Percentiles rank a stretch among this genome's conserved stretches.
These are phyloP conservation scores for Capromys pilorides DNA, from an alignment of 2,797 vertebrate species.

Conservation along the genomic window DNA sequence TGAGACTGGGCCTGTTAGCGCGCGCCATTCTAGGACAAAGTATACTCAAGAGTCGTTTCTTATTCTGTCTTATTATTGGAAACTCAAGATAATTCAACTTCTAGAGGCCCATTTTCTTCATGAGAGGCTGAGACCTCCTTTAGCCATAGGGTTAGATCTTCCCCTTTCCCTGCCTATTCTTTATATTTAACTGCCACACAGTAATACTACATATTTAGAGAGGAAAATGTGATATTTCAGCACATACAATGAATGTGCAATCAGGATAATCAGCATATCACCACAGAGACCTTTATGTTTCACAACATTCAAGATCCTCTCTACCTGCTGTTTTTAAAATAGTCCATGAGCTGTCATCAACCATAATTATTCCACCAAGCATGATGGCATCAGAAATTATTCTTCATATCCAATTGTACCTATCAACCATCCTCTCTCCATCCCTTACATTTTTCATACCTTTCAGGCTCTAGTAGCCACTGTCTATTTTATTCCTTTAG, in stretches of 20 bases:
- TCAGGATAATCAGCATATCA: neutral
- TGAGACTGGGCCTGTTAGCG: too few relatives aligned
- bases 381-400: neutral
- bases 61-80: slow-evolving; percentile 3
- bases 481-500: neutral
- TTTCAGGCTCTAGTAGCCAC: neutral
- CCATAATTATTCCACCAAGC: neutral
- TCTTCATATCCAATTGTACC: neutral
- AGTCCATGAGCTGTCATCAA: neutral
- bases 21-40: slow-evolving; percentile 25
- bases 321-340: neutral
- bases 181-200: neutral
- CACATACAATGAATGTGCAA: neutral
- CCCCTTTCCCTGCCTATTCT: neutral
- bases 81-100: slow-evolving; percentile 27
- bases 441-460: neutral
- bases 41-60: slow-evolving; percentile 20
- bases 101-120: neutral
- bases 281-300: neutral
- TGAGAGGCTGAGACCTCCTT: neutral
- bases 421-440: neutral
- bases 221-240: neutral
- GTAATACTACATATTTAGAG: neutral
- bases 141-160: neutral
- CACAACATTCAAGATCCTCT: neutral